These are phyloP conservation scores for Lordiphosa clarofinis DNA, from an alignment of 1,140 invertebrate genomes.

Conservation along the genomic window DNA sequence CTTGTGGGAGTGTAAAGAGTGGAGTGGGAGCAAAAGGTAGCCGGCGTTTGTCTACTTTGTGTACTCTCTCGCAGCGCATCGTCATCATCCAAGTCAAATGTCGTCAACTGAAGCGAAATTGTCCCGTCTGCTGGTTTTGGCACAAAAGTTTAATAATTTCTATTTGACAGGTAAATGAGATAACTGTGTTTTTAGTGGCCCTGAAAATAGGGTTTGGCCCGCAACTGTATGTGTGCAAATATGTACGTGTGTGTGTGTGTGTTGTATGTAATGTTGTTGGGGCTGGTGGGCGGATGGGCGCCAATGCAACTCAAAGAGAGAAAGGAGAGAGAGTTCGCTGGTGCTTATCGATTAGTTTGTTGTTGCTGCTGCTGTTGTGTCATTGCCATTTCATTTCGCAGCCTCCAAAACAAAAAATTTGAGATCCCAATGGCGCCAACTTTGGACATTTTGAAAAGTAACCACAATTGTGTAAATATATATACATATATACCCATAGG, in stretches of 20 bases:
- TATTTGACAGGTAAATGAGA: conserved; percentile 87
- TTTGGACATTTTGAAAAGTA: conserved; percentile 6
- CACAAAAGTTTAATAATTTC: conserved; percentile 92
- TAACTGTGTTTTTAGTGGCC: conserved; percentile 23
- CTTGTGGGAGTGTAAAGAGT: conserved; percentile 12
- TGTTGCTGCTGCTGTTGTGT: conserved; percentile 26
- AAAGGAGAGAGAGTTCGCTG: conserved; percentile 19
- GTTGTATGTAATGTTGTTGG: conserved; percentile 6
- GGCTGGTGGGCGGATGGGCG: conserved; percentile 35
- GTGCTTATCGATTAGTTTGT: conserved; percentile 56
- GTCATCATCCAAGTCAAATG: conserved; percentile 35
- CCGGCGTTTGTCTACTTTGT: conserved; percentile 49
- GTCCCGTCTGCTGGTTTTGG: conserved; percentile 87
- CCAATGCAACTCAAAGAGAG: conserved; percentile 42
- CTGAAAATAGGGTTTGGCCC: conserved; percentile 45
- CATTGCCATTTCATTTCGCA: conserved; percentile 41
- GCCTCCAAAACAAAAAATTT: conserved; percentile 20
- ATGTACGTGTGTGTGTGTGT: conserved; percentile 3
- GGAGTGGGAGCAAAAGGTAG: conserved; percentile 43
- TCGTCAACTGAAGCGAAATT: conserved; percentile 81
- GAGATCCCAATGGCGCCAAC: conserved; percentile 9
- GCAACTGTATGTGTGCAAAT: conserved; percentile 9
- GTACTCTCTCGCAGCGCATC: conserved; percentile 11
- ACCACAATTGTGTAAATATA: not conserved
- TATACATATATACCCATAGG: not conserved